Base-by-base conservation (phyloP, 2,797 vertebrate species). In the Cyclopterus lumpus region DNA sequence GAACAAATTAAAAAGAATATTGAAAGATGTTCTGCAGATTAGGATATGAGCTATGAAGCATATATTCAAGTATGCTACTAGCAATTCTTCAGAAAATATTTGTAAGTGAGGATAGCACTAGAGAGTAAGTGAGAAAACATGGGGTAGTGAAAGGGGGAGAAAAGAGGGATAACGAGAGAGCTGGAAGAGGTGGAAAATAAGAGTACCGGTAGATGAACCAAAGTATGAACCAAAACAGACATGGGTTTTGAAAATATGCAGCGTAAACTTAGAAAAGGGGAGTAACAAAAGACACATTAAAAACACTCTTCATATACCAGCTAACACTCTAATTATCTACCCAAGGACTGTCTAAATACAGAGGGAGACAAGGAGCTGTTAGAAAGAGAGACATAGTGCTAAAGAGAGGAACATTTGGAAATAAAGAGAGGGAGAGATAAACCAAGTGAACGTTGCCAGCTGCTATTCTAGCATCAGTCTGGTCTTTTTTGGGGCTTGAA, bases 301-400 rank as follows among this genome's bases (percentile, higher is more conserved):
- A 83, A 88, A 76, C 73, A 82, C 68, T 84, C 81, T 85, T 65
- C 69, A 84, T 79, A 86, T 62, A 66, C 63, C 30, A 74, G 81
- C 62, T 87, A 87, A 91, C 89, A 67, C 67, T 55, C 71, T 88
- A 89, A 93, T 90, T 89, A 91, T 89, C 81, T 81, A 67, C 40
- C 73, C 49, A 51, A 86, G 36, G 67, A 82, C 75, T 85, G 75
- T 75, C 73, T 78, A 84, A 84, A 88, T 70, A 73, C 36, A 71
- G 69, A 80, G 34, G 32, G 61, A 59, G 67, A 71, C 57, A 20
- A 71, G 22, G 34, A 67, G 46, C 22, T 53, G 40, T 40, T 22
- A 63, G 70, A 67, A 58, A 67, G 63, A 59, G 30, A 66, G 69
- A 79, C 24, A 40, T 46, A 67, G 51, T 40, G n/a, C 63, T 66